Conservation (phyloP, 2,113 vertebrate species). For the Oostethus manadensis region DNA sequence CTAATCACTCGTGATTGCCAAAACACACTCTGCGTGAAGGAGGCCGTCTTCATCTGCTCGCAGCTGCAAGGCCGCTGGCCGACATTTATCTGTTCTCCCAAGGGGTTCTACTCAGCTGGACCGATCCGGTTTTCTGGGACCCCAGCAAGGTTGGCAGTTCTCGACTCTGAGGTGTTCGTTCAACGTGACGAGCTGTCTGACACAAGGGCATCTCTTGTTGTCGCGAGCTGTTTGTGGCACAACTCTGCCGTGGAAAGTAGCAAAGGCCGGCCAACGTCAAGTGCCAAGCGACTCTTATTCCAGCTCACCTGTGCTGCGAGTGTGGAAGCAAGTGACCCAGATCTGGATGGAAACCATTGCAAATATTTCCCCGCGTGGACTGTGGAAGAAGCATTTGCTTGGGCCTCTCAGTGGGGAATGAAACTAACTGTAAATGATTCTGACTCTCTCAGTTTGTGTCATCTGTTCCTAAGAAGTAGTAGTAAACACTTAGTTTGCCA, state of each 20-base stretch:
- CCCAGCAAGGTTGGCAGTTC: constrained; percentile 53
- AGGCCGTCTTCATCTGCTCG: constrained; percentile 61
- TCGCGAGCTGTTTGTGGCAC: constrained; percentile 57
- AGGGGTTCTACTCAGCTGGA: constrained; percentile 40
- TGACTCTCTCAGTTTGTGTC: constrained; percentile 59
- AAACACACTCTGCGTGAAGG: constrained; percentile 65
- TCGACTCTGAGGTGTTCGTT: constrained; percentile 56
- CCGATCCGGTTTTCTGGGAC: constrained; percentile 49
- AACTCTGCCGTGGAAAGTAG: constrained; percentile 66
- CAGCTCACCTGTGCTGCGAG: constrained; percentile 70
- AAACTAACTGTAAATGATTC: constrained; percentile 67
- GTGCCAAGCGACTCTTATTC: constrained; percentile 67
- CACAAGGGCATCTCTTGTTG: constrained; percentile 71
- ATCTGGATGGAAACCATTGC: constrained; percentile 72
- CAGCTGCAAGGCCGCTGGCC: constrained; percentile 43
- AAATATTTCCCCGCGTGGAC: constrained; percentile 70
- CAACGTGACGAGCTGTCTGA: constrained; percentile 35
- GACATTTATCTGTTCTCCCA: constrained; percentile 58
- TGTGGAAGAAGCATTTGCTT: constrained; percentile 61
- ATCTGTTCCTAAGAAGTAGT: constrained; percentile 60
- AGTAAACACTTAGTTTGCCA: constrained; percentile 59
- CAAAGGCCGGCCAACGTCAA: constrained; percentile 61
- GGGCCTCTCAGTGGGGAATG: constrained; percentile 61
- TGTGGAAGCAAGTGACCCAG: constrained; percentile 65
- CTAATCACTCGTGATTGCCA: constrained; percentile 69